These are phyloP conservation scores for Trachelipus rathkii DNA, from an alignment of 1,140 invertebrate species.

Conservation along the genomic window DNA sequence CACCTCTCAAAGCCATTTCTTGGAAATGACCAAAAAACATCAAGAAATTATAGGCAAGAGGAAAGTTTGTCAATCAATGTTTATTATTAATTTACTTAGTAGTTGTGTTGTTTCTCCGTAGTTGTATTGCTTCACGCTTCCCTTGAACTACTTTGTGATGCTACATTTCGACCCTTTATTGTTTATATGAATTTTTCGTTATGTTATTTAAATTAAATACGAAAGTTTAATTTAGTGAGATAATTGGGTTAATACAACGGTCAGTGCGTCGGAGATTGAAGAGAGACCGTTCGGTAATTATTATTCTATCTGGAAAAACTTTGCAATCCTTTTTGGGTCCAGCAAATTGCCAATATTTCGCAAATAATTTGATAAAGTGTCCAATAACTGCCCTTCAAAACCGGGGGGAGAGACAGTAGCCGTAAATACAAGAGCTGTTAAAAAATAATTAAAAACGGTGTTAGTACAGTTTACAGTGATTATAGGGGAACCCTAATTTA, in stretches of 20 bases:
- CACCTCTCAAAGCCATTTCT: too few relatives aligned
- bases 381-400: not conserved
- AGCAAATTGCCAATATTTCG: conserved; percentile 4
- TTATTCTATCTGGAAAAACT: not conserved
- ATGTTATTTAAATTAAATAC: not conserved
- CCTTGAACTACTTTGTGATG: too few relatives aligned
- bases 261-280: not conserved
- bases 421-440: not conserved
- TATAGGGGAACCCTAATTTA: not conserved
- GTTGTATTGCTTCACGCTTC: too few relatives aligned
- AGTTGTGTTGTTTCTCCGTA: too few relatives aligned
- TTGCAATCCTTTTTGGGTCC: not conserved
- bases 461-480: not conserved
- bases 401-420: not conserved
- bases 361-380: not conserved
- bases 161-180: too few relatives aligned
- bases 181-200: too few relatives aligned
- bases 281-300: not conserved
- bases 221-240: not conserved
- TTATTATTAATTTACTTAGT: too few relatives aligned
- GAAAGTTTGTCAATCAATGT: too few relatives aligned
- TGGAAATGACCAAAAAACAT: too few relatives aligned
- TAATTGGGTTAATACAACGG: not conserved
- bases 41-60: too few relatives aligned
- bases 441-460: not conserved